Evolutionary conservation across 1,140 invertebrate species (phyloP).

Genomic region (Pseudachorutes palmiensis): DNA sequence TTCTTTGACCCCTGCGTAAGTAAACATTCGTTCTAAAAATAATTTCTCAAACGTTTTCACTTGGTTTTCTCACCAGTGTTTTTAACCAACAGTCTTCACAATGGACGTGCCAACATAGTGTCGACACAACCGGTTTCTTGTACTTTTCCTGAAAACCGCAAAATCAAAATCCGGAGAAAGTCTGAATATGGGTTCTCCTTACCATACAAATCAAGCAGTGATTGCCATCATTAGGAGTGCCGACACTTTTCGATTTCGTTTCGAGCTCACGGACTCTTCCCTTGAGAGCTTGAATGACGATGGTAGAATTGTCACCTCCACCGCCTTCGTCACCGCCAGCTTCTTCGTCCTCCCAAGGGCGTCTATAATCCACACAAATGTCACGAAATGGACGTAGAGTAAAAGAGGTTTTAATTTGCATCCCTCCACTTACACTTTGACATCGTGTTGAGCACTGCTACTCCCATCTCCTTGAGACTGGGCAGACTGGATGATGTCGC

Average conservation of each 20-base stretch:
- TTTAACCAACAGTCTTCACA: constrained; percentile 90
- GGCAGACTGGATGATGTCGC: constrained; percentile 51
- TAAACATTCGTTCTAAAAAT: neutral
- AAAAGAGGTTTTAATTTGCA: neutral
- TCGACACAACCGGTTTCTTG: constrained; percentile 81
- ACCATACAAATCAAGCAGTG: constrained; percentile 85
- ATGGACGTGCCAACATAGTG: constrained; percentile 92
- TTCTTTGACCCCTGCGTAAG: constrained; percentile 68
- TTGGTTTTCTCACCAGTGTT: constrained; percentile 60
- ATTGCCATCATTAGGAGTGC: constrained; percentile 48
- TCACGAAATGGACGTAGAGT: neutral
- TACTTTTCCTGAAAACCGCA: constrained; percentile 56
- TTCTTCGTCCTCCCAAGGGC: constrained; percentile 19
- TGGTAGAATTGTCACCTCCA: constrained; percentile 24
- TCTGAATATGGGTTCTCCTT: constrained; percentile 39
- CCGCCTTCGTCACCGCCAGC: constrained; percentile 8
- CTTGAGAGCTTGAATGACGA: constrained; percentile 63
- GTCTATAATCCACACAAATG: too few relatives aligned
- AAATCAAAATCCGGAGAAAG: neutral
- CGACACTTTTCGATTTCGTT: constrained; percentile 40
- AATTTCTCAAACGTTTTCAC: too few relatives aligned
- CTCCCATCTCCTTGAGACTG: constrained; percentile 4
- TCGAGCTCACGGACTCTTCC: constrained; percentile 61
- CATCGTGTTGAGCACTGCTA: constrained; percentile 18
- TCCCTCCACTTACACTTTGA: neutral